A percentile compares a stretch with the other conserved stretches of the same genome.
These are phyloP conservation scores for Pteromalus puparum DNA, from an alignment of 1,140 invertebrate genomes.

Conservation along the genomic window DNA sequence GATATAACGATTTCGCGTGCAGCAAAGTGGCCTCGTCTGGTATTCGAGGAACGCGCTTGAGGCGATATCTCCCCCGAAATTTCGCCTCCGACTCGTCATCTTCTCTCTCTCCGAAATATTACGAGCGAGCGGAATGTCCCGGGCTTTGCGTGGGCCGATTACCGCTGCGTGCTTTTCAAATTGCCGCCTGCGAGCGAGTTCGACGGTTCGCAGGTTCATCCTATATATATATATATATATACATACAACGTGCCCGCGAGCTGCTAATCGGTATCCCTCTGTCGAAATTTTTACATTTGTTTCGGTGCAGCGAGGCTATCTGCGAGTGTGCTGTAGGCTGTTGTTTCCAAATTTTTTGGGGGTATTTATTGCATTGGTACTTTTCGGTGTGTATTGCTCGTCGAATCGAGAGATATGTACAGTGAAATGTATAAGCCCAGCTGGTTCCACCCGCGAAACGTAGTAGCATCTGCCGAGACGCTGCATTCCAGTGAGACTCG, in stretches of 20 bases:
- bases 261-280: background rate
- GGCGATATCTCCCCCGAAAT: constrained; percentile 27
- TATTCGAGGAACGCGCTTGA: constrained; percentile 59
- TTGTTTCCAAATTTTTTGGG: too few species aligned
- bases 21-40: constrained; percentile 58
- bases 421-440: too few species aligned
- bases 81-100: constrained; percentile 22
- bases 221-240: background rate
- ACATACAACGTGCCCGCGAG: too few species aligned
- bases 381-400: too few species aligned
- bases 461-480: too few species aligned
- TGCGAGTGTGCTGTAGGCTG: too few species aligned
- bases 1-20: constrained; percentile 47
- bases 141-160: constrained; percentile 61
- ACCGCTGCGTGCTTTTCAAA: constrained; percentile 40
- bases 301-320: too few species aligned
- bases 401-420: too few species aligned
- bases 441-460: too few species aligned
- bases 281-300: too few species aligned
- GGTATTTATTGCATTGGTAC: too few species aligned
- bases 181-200: background rate
- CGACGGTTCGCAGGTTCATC: background rate
- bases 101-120: constrained; percentile 5
- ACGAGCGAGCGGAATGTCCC: background rate
- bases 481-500: too few species aligned